phyloP scores from a whole-genome alignment of 2,113 vertebrate genomes.

The Galemys pyrenaicus region DNA sequence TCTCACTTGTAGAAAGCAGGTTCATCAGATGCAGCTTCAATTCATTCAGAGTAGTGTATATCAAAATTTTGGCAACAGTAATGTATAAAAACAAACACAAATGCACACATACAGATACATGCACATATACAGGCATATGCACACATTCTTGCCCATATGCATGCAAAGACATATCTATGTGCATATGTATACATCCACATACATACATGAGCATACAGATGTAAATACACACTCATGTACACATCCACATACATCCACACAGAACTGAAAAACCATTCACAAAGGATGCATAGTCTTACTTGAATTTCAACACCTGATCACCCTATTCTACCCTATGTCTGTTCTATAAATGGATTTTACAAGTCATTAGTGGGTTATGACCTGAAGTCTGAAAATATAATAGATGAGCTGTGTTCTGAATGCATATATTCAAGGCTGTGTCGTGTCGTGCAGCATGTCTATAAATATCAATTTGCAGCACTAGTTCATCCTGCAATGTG shows the following conservation, averaged over 20 bases:
- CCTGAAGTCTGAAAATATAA: neutral
- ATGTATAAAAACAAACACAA: neutral
- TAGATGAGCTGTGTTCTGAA: neutral
- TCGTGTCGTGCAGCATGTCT: fast-evolving
- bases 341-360: neutral
- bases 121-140: neutral
- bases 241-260: no score
- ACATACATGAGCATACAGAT: neutral
- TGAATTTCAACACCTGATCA: neutral
- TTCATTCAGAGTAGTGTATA: neutral
- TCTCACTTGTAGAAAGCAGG: neutral
- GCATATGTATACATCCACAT: neutral
- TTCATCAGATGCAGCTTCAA: neutral
- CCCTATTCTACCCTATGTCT: neutral
- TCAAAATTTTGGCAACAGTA: neutral
- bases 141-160: neutral
- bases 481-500: neutral
- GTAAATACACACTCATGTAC: neutral
- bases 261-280: neutral
- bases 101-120: neutral
- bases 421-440: neutral
- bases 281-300: neutral
- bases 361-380: neutral
- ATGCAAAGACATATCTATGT: neutral
- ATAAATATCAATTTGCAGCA: no score